Base-by-base conservation (phyloP, 2,113 vertebrate genomes). In the Laticauda laticaudata region DNA sequence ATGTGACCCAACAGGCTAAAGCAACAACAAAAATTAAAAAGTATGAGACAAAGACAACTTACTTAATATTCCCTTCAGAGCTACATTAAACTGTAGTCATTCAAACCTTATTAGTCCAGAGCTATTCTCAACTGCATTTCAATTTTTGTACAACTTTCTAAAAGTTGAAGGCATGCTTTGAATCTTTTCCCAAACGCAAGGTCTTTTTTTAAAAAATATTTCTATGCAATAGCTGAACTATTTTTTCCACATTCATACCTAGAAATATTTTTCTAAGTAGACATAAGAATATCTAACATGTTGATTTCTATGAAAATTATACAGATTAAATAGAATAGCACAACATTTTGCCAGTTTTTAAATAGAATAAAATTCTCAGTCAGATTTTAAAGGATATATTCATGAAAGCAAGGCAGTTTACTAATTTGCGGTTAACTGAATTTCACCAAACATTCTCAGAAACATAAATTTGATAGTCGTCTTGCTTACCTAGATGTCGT, bases 1-100 rank as follows among this genome's bases (percentile, higher is more conserved):
- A 98, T 98, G 98, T 98, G 98, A 98, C 97, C 97, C 98, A 98
- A 98, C 98, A 98, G 98, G 98, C 98, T 98, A 96, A 98, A 98
- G 97, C 96, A 97, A 97, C 95, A 96, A 98, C 97, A 96, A 97
- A 98, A 98, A 98, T 97, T 98, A 97, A 98, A 98, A 98, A 98
- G 97, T 98, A 97, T 89, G 96, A 98, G 96, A 98, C 98, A 98
- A 98, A 98, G 97, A 97, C 97, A 95, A 97, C 98, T 98, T 97
- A 98, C 97, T 98, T 98, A 98, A 98, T 98, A 98, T 98, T 98
- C 97, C 95, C 97, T 97, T 97, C 97, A 97, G 97, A 96, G 96
- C 97, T 97, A 97, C 96, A 97, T 97, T 97, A 98, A 98, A 98
- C 97, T 98, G 97, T 97, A 93, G 95, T 97, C 97, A 97, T 98